Evolutionary conservation across 2,888 invertebrate species (phyloP).

Genomic region (Laspeyria flexula): DNA sequence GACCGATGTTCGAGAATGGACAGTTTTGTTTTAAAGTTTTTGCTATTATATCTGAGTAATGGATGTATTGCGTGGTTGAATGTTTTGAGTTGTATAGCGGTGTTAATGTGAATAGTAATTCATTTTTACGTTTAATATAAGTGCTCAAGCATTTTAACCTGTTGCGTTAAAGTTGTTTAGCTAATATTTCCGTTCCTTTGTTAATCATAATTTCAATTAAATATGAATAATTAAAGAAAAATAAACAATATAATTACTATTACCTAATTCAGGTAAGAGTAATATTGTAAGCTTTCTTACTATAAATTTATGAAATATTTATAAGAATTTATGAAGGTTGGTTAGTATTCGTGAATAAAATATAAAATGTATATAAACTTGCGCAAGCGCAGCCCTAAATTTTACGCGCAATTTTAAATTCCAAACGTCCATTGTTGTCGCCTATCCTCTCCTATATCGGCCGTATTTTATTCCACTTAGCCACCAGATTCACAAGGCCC

Average conservation of each 20-base stretch:
- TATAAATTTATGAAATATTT: no score
- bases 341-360: slow-evolving; percentile 14
- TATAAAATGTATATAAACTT: not conserved
- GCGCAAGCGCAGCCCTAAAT: slow-evolving; percentile 61
- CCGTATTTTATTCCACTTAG: slow-evolving; percentile 66
- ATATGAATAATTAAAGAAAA: no score
- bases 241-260: no score
- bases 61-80: slow-evolving; percentile 12
- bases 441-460: slow-evolving; percentile 72
- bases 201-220: no score
- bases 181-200: no score
- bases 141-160: not conserved
- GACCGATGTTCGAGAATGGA: slow-evolving; percentile 46
- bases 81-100: not conserved
- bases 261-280: no score
- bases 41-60: slow-evolving; percentile 23
- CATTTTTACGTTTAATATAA: not conserved
- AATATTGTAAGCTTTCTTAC: no score
- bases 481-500: slow-evolving; percentile 48
- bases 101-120: not conserved
- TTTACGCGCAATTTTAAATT: slow-evolving; percentile 78
- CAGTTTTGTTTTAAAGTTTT: slow-evolving; percentile 34
- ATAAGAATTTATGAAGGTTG: no score
- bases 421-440: slow-evolving; percentile 75
- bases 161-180: no score